Conservation (phyloP, 2,113 vertebrate species). For the Elephantulus edwardii region DNA sequence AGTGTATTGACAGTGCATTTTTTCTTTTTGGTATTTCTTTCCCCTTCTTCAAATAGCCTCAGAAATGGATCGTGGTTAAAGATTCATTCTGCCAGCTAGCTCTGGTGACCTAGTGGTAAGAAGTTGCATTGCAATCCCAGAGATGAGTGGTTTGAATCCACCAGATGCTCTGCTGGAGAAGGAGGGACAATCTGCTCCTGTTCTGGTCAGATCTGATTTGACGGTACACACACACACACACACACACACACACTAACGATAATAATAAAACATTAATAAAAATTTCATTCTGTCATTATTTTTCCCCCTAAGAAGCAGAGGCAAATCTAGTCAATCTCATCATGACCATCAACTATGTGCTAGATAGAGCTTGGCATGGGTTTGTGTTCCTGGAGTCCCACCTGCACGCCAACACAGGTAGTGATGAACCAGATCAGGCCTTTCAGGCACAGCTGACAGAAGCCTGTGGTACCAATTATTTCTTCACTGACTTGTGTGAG, state of each 20-base stretch:
- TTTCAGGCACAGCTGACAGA: conserved; percentile 29
- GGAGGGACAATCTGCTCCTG: too few relatives aligned
- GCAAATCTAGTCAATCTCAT: conserved; percentile 1
- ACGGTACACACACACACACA: too few relatives aligned
- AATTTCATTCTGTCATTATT: neutral
- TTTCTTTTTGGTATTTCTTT: neutral
- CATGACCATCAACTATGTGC: neutral
- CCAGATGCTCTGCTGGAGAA: too few relatives aligned
- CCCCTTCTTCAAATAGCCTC: neutral
- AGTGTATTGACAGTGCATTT: neutral
- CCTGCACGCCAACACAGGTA: conserved; percentile 4
- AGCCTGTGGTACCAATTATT: neutral
- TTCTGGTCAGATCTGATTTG: too few relatives aligned
- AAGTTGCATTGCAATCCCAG: too few relatives aligned
- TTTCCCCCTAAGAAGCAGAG: neutral
- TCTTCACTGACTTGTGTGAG: conserved; percentile 12
- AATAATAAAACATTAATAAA: too few relatives aligned
- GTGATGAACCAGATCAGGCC: neutral
- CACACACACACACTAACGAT: too few relatives aligned
- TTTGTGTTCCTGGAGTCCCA: conserved; percentile 11
- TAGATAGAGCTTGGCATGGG: neutral
- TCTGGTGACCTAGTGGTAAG: too few relatives aligned
- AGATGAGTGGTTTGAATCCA: too few relatives aligned
- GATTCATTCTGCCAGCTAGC: neutral
- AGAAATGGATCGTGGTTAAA: neutral